These are phyloP conservation scores for Euspilapteryx auroguttella DNA, from an alignment of 2,888 invertebrate genomes.

Conservation along the genomic window DNA sequence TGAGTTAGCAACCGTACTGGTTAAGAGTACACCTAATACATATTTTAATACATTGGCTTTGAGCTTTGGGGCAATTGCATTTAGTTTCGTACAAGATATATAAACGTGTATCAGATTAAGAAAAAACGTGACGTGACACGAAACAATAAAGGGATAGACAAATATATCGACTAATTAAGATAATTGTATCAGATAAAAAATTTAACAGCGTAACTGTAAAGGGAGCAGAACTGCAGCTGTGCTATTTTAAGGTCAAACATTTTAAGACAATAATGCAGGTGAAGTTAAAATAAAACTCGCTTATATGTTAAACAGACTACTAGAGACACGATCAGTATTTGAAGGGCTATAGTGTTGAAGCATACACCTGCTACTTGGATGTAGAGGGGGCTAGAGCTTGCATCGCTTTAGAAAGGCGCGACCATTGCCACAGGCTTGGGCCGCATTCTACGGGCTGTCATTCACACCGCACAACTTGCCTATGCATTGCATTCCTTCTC, in stretches of 20 bases:
- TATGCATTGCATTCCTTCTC: constrained; percentile 60
- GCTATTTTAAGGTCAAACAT: constrained; percentile 36
- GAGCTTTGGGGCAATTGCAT: too few relatives aligned
- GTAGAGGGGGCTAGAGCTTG: constrained; percentile 30
- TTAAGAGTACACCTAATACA: too few relatives aligned
- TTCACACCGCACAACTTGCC: constrained; percentile 60
- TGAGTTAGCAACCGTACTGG: too few relatives aligned
- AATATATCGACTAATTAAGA: too few relatives aligned
- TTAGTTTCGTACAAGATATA: too few relatives aligned
- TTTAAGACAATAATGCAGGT: constrained; percentile 49
- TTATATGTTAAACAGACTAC: constrained; percentile 50
- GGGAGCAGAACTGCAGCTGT: constrained; percentile 32
- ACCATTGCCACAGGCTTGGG: constrained; percentile 58
- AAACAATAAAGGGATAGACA: too few relatives aligned
- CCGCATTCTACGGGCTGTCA: constrained; percentile 62
- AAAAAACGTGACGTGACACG: too few relatives aligned
- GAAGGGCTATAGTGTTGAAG: constrained; percentile 55
- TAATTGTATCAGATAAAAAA: too few relatives aligned
- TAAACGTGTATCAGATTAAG: too few relatives aligned
- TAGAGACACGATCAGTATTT: constrained; percentile 57
- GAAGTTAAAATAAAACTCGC: constrained; percentile 17
- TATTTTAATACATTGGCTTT: too few relatives aligned
- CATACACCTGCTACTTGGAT: constrained; percentile 42
- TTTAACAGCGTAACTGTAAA: too few relatives aligned
- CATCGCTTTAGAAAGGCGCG: constrained; percentile 62